phyloP scores from a whole-genome alignment of 2,113 vertebrate genomes.

The Sinocyclocheilus rhinocerous region DNA sequence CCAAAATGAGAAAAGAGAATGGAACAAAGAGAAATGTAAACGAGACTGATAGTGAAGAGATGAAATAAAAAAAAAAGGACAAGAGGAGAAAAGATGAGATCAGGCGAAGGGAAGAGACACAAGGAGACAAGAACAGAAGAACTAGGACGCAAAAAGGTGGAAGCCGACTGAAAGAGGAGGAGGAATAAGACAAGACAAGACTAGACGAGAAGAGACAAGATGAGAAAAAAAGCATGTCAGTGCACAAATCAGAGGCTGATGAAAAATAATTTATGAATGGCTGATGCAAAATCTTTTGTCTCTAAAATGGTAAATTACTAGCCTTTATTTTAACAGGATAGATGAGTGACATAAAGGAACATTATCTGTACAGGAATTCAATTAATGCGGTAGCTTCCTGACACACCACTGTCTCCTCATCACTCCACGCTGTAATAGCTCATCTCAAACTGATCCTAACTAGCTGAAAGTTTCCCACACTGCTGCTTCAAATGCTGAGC shows the following conservation, averaged over 20 bases:
- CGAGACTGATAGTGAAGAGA: not conserved
- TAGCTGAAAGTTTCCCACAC: too few species aligned
- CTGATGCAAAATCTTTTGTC: too few species aligned
- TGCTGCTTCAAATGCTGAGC: too few species aligned
- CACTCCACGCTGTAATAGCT: too few species aligned
- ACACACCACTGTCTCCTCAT: too few species aligned
- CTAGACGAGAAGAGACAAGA: slow-evolving; percentile 1
- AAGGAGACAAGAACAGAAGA: not conserved
- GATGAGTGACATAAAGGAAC: too few species aligned
- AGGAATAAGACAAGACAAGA: not conserved
- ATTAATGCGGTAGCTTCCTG: too few species aligned
- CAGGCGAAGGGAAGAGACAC: too few species aligned
- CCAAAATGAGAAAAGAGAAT: not conserved
- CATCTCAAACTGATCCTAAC: too few species aligned
- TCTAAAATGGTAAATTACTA: too few species aligned
- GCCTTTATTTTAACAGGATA: too few species aligned
- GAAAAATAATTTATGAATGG: not conserved
- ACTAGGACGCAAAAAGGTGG: not conserved
- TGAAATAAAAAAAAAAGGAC: not conserved
- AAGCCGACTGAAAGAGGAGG: not conserved
- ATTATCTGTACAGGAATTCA: too few species aligned
- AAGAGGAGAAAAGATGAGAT: not conserved
- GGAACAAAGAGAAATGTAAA: not conserved
- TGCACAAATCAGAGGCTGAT: not conserved
- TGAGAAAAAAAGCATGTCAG: not conserved